These are phyloP conservation scores for Siniperca scherzeri DNA, from an alignment of 2,797 vertebrate species.

Conservation along the genomic window DNA sequence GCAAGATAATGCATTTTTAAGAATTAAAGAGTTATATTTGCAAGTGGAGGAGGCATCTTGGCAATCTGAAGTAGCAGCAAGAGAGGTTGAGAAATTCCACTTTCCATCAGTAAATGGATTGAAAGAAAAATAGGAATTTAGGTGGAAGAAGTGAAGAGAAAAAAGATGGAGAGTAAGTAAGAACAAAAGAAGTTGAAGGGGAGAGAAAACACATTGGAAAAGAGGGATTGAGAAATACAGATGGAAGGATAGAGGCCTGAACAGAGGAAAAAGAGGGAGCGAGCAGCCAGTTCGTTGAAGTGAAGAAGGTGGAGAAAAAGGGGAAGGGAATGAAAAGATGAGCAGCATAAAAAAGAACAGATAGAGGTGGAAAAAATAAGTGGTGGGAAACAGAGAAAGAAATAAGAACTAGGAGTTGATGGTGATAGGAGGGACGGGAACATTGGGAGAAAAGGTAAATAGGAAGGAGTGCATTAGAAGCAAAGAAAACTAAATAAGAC, in stretches of 20 bases:
- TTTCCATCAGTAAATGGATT: neutral
- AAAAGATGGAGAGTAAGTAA: neutral
- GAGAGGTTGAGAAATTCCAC: neutral
- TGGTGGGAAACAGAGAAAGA: neutral
- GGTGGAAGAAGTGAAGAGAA: neutral
- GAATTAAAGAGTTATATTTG: neutral
- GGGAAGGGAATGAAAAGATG: neutral
- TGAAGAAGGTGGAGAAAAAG: neutral
- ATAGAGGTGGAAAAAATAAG: neutral
- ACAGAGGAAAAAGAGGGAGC: neutral
- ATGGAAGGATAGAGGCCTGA: neutral
- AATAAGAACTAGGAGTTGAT: neutral
- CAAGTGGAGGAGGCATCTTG: neutral
- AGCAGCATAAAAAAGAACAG: neutral
- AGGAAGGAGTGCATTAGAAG: too few relatives aligned
- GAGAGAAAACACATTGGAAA: neutral
- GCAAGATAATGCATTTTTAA: too few relatives aligned
- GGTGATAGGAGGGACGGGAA: neutral
- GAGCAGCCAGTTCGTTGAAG: neutral
- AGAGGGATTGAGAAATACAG: neutral
- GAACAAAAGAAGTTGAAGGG: neutral
- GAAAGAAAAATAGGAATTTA: neutral
- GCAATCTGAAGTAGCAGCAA: neutral
- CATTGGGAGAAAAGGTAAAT: neutral
- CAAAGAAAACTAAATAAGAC: neutral